These are phyloP conservation scores for Coenonympha glycerion DNA, from an alignment of 2,888 invertebrate genomes.

Conservation along the genomic window DNA sequence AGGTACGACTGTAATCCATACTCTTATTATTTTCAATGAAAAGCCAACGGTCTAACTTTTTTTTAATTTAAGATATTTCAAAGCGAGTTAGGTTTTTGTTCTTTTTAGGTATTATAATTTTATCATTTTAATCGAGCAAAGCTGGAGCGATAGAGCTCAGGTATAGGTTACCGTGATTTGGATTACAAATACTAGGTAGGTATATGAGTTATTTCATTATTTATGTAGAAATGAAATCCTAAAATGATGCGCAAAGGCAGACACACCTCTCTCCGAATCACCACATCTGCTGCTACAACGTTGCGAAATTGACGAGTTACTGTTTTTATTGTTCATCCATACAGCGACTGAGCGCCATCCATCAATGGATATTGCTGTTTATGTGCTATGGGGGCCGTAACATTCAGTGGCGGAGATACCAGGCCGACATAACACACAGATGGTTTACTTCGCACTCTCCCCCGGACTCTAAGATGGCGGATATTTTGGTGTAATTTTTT, in stretches of 20 bases:
- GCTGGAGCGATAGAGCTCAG: too few relatives aligned
- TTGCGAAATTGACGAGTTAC: constrained; percentile 49
- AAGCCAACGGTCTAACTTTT: too few relatives aligned
- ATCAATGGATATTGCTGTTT: constrained; percentile 31
- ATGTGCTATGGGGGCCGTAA: constrained; percentile 35
- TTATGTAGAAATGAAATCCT: background rate
- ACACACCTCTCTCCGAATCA: constrained; percentile 29
- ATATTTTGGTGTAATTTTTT: constrained; percentile 6
- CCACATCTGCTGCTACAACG: constrained; percentile 30
- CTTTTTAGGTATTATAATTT: too few relatives aligned
- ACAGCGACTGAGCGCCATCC: constrained; percentile 24
- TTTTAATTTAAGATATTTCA: too few relatives aligned
- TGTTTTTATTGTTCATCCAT: constrained; percentile 53
- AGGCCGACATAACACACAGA: constrained; percentile 22
- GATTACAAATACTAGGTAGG: too few relatives aligned
- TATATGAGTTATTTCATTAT: too few relatives aligned
- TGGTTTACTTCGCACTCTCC: constrained; percentile 19
- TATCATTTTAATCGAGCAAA: too few relatives aligned
- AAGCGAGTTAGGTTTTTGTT: too few relatives aligned
- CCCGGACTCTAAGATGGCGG: constrained; percentile 11
- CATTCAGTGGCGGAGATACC: constrained; percentile 19
- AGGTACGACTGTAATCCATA: too few relatives aligned
- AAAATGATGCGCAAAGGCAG: constrained; percentile 15
- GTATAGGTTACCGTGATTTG: constrained; percentile 14
- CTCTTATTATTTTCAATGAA: too few relatives aligned